Percentiles rank a stretch among this genome's conserved stretches.
Evolutionary conservation across 2,888 invertebrate genomes (phyloP).

Genomic region (Drosophila monieri): DNA sequence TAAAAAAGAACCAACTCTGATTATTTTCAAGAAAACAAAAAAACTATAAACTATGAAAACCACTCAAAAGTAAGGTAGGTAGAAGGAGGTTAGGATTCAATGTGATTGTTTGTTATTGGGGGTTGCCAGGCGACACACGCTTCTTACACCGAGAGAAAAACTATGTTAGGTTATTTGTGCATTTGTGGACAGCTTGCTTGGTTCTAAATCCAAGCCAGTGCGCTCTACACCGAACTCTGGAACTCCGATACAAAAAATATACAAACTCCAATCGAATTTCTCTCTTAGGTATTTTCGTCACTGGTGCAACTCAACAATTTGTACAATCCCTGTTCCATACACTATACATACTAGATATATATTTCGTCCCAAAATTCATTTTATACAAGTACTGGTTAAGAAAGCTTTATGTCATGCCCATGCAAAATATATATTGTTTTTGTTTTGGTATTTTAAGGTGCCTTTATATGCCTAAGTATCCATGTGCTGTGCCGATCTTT

Average conservation of each 20-base stretch:
- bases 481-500: conserved; percentile 19
- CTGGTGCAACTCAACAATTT: conserved; percentile 63
- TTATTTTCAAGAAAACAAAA: conserved; percentile 7
- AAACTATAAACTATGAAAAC: conserved; percentile 29
- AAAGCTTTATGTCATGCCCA: conserved; percentile 41
- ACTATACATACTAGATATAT: conserved; percentile 41
- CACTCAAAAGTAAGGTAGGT: conserved; percentile 26
- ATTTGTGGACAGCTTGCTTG: conserved; percentile 54
- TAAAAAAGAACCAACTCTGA: conserved; percentile 18
- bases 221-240: conserved; percentile 22
- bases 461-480: conserved; percentile 23
- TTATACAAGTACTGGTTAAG: conserved; percentile 33
- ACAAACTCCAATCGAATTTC: conserved; percentile 44
- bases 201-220: conserved; percentile 19
- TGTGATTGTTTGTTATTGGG: conserved; percentile 34
- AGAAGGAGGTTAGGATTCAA: conserved; percentile 22
- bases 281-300: conserved; percentile 26
- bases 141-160: conserved; percentile 32
- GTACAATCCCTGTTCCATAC: conserved; percentile 46
- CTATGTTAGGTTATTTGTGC: conserved; percentile 45
- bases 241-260: conserved; percentile 42
- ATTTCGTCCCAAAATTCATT: conserved; percentile 30
- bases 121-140: conserved; percentile 23
- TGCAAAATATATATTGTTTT: conserved; percentile 45
- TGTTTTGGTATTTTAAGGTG: conserved; percentile 25